A percentile compares a stretch with the other conserved stretches of the same genome.
These are phyloP conservation scores for Mugil cephalus DNA, from an alignment of 2,113 vertebrate species.

Conservation along the genomic window DNA sequence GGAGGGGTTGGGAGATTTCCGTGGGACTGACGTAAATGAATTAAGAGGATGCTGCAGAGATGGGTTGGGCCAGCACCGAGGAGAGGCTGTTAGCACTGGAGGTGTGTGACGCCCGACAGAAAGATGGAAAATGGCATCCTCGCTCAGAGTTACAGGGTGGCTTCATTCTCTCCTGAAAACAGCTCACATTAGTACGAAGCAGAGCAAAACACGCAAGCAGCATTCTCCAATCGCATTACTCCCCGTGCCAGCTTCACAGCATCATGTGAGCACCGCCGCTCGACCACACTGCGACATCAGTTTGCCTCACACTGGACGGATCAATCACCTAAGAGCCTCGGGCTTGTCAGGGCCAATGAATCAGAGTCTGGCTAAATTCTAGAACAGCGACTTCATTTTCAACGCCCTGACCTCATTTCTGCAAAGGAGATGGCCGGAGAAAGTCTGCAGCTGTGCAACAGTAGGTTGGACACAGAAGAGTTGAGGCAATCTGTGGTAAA, in stretches of 20 bases:
- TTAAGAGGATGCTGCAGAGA: conserved; percentile 35
- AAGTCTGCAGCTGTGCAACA: conserved; percentile 29
- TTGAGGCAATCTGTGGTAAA: not conserved
- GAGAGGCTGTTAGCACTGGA: conserved; percentile 6
- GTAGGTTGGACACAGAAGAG: conserved; percentile 8
- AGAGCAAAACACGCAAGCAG: conserved; percentile 49
- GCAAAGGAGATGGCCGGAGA: conserved; percentile 5
- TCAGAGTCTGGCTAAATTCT: conserved; percentile 37
- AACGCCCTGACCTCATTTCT: conserved; percentile 38
- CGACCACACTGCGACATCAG: conserved; percentile 68
- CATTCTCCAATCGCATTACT: conserved; percentile 74
- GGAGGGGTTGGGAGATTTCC: conserved; percentile 29
- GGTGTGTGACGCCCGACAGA: not conserved
- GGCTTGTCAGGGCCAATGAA: conserved; percentile 46
- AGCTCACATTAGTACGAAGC: conserved; percentile 23
- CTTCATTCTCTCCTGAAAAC: conserved; percentile 26
- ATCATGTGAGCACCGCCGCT: conserved; percentile 70
- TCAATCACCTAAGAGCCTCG: conserved; percentile 69
- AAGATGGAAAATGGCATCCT: conserved; percentile 36
- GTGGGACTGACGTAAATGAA: conserved; percentile 33
- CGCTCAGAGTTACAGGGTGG: conserved; percentile 51
- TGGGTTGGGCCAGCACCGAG: not conserved
- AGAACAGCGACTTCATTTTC: conserved; percentile 33
- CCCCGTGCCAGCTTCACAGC: conserved; percentile 34
- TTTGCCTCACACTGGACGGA: conserved; percentile 61